Base-by-base conservation (phyloP, 2,888 invertebrate species). In the Trissolcus brochymenae region DNA sequence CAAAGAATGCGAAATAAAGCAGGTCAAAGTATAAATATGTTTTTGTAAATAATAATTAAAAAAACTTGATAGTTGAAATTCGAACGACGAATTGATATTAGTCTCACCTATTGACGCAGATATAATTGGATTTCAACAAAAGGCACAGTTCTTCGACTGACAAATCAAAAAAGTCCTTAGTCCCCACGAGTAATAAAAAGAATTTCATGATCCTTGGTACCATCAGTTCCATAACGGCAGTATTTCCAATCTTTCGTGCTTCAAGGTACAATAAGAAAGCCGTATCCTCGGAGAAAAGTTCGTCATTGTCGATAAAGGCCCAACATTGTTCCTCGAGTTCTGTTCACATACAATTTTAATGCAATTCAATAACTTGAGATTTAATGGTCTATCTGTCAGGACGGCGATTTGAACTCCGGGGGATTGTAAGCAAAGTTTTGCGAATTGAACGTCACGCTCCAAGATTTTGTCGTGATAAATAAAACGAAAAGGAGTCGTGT, bases 271-370 rank as follows among this genome's bases (percentile, higher is more conserved):
- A 87, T 43, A 93, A 85, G 83, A 94, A 95, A 0, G 95, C 95
- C 0, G 94, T 93, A 80, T 94, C 94, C 89, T 95, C 95, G 21
- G 90, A 90, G 83, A 95, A 94, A 0, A 94, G 90, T 51, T 92
- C 91, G 60, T 91, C 91, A 83, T 94, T 93, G 64, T 93, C 92
- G 78, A 95, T 92, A 81, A 95, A 94, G 0, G 93, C 91, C 93
- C 94, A 94, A 87, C 95, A 94, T 83, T 95, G 95, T 76, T 93
- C 93, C 81, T 94, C 93, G 71, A 95, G 89, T 88, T 94, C 94
- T 94, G 86, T 60, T 41, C 59, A 65, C 13, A 66, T 56, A 68
- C 35, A 77, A 73, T 68, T 67, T 68, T 64, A 73, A 73, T 68
- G 68, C 55, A 46, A 65, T 73, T 73, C 62, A 62, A 62, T 67